These are phyloP conservation scores for Stomatorhinus walkeri DNA, from an alignment of 2,797 vertebrate genomes.

Conservation along the genomic window DNA sequence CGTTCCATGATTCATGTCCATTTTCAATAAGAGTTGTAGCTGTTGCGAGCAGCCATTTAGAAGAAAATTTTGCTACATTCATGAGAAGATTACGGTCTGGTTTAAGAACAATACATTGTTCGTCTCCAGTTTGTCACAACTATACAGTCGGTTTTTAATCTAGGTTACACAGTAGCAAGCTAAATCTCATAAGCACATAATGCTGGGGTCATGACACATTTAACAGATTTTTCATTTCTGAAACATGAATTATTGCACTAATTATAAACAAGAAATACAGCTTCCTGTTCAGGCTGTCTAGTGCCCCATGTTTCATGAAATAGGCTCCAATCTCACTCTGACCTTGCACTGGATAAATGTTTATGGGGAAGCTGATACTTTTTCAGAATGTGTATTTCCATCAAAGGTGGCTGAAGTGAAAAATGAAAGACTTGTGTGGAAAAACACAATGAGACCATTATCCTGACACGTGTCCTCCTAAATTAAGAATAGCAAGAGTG, in stretches of 20 bases:
- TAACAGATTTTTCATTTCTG: background rate
- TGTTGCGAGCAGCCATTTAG: background rate
- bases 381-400: background rate
- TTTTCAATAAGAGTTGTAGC: background rate
- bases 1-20: background rate
- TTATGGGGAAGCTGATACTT: background rate
- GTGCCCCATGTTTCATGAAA: background rate
- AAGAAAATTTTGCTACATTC: background rate
- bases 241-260: background rate
- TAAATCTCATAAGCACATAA: background rate
- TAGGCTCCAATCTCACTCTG: background rate
- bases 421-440: background rate
- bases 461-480: background rate
- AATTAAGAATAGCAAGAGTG: background rate
- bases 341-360: background rate
- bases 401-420: background rate
- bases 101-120: background rate
- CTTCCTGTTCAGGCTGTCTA: background rate
- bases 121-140: background rate
- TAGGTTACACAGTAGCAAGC: background rate
- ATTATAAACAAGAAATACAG: background rate
- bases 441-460: background rate
- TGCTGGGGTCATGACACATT: background rate
- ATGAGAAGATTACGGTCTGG: background rate
- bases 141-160: background rate